Base-by-base conservation (phyloP, 2,888 invertebrate species). In the Aporophyla nigra region DNA sequence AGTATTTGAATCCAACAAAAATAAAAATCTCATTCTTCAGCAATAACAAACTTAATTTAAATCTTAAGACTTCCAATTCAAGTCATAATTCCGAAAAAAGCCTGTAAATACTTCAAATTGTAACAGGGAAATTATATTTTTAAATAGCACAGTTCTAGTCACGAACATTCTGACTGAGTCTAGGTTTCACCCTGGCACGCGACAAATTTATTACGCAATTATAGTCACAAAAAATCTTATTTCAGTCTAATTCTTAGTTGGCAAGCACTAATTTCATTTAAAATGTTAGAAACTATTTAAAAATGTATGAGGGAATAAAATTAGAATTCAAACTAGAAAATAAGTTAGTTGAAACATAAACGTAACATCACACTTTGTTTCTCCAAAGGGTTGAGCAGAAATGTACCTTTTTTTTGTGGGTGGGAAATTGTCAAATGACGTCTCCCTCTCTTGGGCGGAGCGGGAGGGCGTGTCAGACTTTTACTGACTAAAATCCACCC, bases 171-270 rank as follows among this genome's bases (percentile, higher is more conserved):
- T 5, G 2, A 51, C 19, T 3, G 14, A 33, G 24, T 51, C 54
- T 79, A 80, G 80, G 40, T 75, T 77, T 76, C 6, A 76, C 54
- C 59, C 62, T 16, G 62, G 68, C 86, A 87, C 74, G 87, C 87
- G 67, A 84, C 40, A 65, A 70, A 77, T 86, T 84, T 72, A 80
- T 80, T 58, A 69, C 46, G 24, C 65, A 74, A 73, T 81, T 71
- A 53, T 3, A 58, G 24, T 76, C 43, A 59, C 24, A 61, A 69
- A 82, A 71, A 77, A 78, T 69, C 49, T 61, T 53, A 76, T 76
- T 78, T 58, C n/a, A n/a, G 5, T 76, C 21, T 69, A 58, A 76
- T 78, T 73, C 24, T 33, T 51, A 21, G 59, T 40, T 56, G 27
- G 54, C 49, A 74, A 70, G 33, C 54, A 71, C 12, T 43, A 9